A percentile compares a stretch with the other conserved stretches of the same genome.
phyloP scores from a whole-genome alignment of 2,113 vertebrate genomes.

The Diphyllodes magnificus region DNA sequence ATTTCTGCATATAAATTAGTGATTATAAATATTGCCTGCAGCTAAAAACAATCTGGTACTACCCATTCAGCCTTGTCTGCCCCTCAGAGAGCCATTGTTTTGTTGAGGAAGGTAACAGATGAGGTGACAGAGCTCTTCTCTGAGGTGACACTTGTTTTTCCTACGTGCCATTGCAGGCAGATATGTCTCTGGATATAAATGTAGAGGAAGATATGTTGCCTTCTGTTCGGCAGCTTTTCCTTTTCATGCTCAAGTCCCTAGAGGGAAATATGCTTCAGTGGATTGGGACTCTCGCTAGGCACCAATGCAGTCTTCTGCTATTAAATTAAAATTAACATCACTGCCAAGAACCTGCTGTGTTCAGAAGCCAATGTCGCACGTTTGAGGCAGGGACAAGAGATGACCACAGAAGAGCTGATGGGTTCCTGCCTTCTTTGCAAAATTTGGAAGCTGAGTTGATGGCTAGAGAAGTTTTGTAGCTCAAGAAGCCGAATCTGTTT shows the following conservation, averaged over 20 bases:
- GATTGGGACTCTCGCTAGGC: background rate
- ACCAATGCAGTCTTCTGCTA: background rate
- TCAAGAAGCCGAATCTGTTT: background rate
- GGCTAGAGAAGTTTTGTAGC: background rate
- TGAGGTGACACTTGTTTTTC: background rate
- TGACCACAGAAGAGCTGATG: background rate
- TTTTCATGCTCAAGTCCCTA: background rate
- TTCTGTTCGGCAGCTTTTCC: constrained; percentile 33
- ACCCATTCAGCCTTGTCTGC: background rate
- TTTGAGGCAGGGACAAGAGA: background rate
- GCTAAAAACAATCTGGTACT: background rate
- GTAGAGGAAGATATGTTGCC: background rate
- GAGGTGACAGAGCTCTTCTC: constrained; percentile 11
- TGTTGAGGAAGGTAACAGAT: background rate
- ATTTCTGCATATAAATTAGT: constrained; percentile 30
- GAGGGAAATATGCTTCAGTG: background rate
- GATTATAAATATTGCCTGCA: constrained; percentile 23
- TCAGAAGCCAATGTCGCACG: background rate
- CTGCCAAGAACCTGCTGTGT: background rate
- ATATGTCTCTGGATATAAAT: background rate
- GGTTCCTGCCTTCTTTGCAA: background rate
- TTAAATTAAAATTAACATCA: background rate
- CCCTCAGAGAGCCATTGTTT: background rate
- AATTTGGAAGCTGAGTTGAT: background rate
- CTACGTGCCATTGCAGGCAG: background rate